phyloP scores from a whole-genome alignment of 2,797 vertebrate species.

The Ctenochaetus hawaiiensis region DNA sequence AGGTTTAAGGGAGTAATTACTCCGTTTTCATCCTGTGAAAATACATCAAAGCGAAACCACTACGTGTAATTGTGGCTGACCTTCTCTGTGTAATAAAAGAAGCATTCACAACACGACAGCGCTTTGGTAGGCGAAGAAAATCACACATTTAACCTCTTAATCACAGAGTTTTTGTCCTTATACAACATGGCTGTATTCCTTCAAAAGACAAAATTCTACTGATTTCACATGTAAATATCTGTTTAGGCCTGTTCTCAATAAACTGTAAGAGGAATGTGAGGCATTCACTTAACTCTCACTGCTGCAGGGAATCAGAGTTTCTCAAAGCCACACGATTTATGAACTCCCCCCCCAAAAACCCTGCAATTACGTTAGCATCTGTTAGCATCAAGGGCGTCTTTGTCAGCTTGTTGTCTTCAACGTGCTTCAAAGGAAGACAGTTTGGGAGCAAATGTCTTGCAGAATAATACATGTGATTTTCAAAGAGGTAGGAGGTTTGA shows the following conservation, averaged over 20 bases:
- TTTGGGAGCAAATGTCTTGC: slow-evolving; percentile 27
- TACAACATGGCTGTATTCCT: slow-evolving; percentile 14
- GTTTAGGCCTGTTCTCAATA: slow-evolving; percentile 73
- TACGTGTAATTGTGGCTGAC: slow-evolving; percentile 51
- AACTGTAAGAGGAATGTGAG: slow-evolving; percentile 63
- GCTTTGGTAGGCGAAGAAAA: slow-evolving; percentile 41
- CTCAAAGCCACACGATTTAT: slow-evolving; percentile 52
- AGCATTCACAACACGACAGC: slow-evolving; percentile 19
- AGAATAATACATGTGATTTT: slow-evolving; percentile 26
- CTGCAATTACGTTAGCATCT: slow-evolving; percentile 60
- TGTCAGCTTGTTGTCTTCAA: slow-evolving; percentile 38
- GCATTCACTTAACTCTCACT: slow-evolving; percentile 61
- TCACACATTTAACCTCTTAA: neutral
- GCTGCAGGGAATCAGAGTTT: slow-evolving; percentile 59
- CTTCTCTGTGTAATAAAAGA: slow-evolving; percentile 29
- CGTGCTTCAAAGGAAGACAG: slow-evolving; percentile 17
- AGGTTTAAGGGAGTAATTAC: slow-evolving; percentile 60
- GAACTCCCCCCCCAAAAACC: slow-evolving; percentile 40
- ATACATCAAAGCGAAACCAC: slow-evolving; percentile 66
- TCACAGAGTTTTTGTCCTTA: slow-evolving; percentile 35
- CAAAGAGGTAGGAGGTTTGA: neutral
- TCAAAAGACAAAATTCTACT: slow-evolving; percentile 24
- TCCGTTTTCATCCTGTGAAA: slow-evolving; percentile 51
- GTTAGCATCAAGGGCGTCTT: slow-evolving; percentile 50
- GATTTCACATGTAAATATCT: slow-evolving; percentile 58